Evolutionary conservation across 2,888 invertebrate genomes (phyloP).

Genomic region (Lycophotia porphyrea): DNA sequence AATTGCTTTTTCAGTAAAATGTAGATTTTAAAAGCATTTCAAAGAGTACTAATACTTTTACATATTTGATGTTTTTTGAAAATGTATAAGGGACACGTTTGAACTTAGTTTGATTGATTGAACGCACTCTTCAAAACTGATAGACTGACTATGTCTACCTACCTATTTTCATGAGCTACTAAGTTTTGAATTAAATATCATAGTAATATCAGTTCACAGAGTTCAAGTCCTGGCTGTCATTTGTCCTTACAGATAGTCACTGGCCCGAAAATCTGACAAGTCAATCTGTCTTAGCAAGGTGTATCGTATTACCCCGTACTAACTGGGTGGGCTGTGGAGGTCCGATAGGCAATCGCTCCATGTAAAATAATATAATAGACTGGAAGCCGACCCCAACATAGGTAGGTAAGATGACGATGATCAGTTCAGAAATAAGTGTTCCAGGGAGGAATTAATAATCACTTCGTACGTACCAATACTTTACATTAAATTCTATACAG

Average conservation of each 20-base stretch:
- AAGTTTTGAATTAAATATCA: not conserved
- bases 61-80: not conserved
- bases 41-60: not conserved
- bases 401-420: too few species aligned
- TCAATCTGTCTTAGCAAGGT: too few species aligned
- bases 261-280: too few species aligned
- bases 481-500: too few species aligned
- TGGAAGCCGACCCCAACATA: too few species aligned
- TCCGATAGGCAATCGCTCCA: too few species aligned
- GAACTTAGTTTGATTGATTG: not conserved
- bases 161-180: not conserved
- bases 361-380: too few species aligned
- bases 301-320: too few species aligned
- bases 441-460: not conserved
- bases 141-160: not conserved
- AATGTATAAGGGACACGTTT: not conserved
- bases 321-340: too few species aligned
- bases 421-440: not conserved
- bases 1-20: slow-evolving; percentile 47
- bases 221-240: too few species aligned
- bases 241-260: too few species aligned
- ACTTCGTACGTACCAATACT: not conserved
- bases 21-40: slow-evolving; percentile 32
- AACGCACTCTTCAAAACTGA: not conserved
- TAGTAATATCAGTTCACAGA: too few species aligned